phyloP scores from a whole-genome alignment of 2,888 invertebrate species.

The Euplagia quadripunctaria region DNA sequence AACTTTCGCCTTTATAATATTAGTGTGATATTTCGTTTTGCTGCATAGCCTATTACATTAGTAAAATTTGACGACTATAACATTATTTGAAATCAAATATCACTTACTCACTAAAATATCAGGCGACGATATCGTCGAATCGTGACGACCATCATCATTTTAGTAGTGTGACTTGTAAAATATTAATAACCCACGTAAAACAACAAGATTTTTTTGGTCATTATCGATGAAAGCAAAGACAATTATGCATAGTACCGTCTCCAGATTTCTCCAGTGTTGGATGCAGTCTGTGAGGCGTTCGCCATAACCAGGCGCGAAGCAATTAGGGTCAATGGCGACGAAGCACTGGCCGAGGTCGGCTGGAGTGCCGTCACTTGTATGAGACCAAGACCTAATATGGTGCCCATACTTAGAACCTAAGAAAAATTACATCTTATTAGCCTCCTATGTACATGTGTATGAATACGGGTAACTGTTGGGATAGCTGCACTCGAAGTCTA shows the following conservation, averaged over 20 bases:
- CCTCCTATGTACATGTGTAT: background rate
- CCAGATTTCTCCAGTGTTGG: constrained; percentile 20
- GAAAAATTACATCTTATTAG: background rate
- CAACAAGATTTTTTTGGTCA: background rate
- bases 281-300: constrained; percentile 22
- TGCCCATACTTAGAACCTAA: constrained; percentile 88
- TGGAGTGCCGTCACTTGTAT: constrained; percentile 85
- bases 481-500: background rate
- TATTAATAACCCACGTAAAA: too few relatives aligned
- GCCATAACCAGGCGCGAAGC: constrained; percentile 22
- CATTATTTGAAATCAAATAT: too few relatives aligned
- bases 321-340: constrained; percentile 20
- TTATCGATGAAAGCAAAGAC: background rate
- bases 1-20: too few relatives aligned
- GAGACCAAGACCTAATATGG: constrained; percentile 93
- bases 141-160: too few relatives aligned
- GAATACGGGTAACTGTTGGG: background rate
- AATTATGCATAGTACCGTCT: constrained; percentile 13
- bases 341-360: constrained; percentile 26
- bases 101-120: too few relatives aligned
- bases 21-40: too few relatives aligned
- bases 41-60: too few relatives aligned
- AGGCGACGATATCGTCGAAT: too few relatives aligned
- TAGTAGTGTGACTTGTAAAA: too few relatives aligned
- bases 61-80: too few relatives aligned